These are phyloP conservation scores for Dermolepida albohirtum DNA, from an alignment of 2,888 invertebrate species.

Conservation along the genomic window DNA sequence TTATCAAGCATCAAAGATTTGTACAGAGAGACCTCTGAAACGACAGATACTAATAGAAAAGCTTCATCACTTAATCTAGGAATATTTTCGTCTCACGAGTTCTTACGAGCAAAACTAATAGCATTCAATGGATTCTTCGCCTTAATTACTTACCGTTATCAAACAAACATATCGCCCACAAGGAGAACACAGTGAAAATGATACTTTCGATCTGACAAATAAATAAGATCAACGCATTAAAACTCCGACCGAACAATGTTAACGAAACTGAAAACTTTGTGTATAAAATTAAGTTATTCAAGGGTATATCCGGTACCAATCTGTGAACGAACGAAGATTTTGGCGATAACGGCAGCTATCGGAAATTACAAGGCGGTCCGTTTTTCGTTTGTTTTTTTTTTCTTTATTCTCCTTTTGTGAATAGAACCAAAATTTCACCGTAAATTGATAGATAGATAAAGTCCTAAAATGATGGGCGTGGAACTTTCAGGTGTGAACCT, in stretches of 20 bases:
- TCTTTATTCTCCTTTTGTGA: background rate
- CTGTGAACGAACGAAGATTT: constrained; percentile 35
- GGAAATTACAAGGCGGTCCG: constrained; percentile 33
- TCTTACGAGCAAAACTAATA: too few species aligned
- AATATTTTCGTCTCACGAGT: too few species aligned
- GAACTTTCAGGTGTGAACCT: constrained; percentile 37
- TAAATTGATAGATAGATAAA: constrained; percentile 37
- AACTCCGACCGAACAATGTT: constrained; percentile 20
- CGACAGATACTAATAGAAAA: too few species aligned
- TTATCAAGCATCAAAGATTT: too few species aligned
- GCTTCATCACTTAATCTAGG: too few species aligned
- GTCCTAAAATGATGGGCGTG: constrained; percentile 33
- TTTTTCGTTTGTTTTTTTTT: constrained; percentile 2
- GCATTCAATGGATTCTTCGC: too few species aligned
- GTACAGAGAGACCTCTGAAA: too few species aligned
- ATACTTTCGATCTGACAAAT: too few species aligned
- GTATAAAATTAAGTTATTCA: constrained; percentile 34
- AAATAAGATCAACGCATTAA: constrained; percentile 1
- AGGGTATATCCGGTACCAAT: constrained; percentile 24
- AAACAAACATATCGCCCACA: too few species aligned
- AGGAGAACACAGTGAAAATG: too few species aligned
- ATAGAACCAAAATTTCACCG: constrained; percentile 34
- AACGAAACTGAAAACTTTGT: constrained; percentile 28
- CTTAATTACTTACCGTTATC: too few species aligned
- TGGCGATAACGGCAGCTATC: constrained; percentile 35